A percentile compares a stretch with the other conserved stretches of the same genome.
Evolutionary conservation across 1,140 invertebrate genomes (phyloP).

Genomic region (Acromyrmex echinatior): DNA sequence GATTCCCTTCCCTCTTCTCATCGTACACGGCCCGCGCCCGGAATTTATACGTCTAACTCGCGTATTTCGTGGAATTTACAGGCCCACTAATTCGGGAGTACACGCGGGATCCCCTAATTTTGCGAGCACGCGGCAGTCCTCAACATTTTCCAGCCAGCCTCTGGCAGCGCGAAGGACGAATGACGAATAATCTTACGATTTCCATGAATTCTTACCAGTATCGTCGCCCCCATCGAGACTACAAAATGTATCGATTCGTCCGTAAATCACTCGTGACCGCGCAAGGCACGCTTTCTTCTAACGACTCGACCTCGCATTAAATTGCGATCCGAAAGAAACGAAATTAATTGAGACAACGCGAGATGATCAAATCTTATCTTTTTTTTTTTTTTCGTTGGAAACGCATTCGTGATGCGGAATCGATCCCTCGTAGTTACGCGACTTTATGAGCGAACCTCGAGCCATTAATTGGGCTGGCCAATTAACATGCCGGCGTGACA

Average conservation of each 20-base stretch:
- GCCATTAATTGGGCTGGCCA: conserved; percentile 78
- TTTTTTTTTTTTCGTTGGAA: conserved; percentile 3
- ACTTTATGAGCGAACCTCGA: neutral
- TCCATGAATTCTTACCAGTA: conserved; percentile 9
- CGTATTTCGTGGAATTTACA: conserved; percentile 78
- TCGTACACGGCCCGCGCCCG: conserved; percentile 66
- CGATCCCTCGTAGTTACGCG: neutral
- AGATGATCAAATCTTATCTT: conserved; percentile 25
- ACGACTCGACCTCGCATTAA: conserved; percentile 15
- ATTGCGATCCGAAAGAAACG: conserved; percentile 14
- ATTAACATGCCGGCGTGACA: conserved; percentile 82
- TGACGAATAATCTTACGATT: conserved; percentile 23
- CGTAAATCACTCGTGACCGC: conserved; percentile 33
- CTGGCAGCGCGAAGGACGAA: neutral
- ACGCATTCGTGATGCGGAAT: conserved; percentile 25
- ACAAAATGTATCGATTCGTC: conserved; percentile 7
- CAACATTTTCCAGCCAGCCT: conserved; percentile 28
- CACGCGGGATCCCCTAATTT: conserved; percentile 51
- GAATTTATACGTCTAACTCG: conserved; percentile 81
- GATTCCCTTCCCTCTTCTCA: conserved; percentile 40
- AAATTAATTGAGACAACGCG: conserved; percentile 54
- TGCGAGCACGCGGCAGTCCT: neutral
- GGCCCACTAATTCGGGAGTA: conserved; percentile 61
- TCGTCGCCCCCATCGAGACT: neutral
- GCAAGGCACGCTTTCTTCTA: conserved; percentile 11